These are phyloP conservation scores for Labroides dimidiatus DNA, from an alignment of 2,797 vertebrate species.

Conservation along the genomic window DNA sequence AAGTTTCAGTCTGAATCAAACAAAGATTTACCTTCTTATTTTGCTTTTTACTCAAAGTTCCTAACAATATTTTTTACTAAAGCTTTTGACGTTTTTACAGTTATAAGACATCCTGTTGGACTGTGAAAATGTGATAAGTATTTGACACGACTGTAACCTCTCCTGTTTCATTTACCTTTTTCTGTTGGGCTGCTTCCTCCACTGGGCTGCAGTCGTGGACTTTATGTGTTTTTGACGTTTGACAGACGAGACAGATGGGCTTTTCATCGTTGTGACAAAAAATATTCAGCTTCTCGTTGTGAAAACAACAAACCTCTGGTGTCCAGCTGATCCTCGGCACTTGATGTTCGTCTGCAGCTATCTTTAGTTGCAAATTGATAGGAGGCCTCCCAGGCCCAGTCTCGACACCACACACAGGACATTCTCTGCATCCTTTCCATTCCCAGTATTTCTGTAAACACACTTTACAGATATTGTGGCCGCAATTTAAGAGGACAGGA, in stretches of 20 bases:
- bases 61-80: too few relatives aligned
- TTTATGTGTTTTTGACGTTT: slow-evolving; percentile 69
- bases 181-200: slow-evolving; percentile 69
- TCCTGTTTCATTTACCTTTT: slow-evolving; percentile 66
- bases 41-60: not conserved
- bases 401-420: slow-evolving; percentile 70
- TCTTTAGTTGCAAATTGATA: slow-evolving; percentile 76
- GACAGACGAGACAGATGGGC: slow-evolving; percentile 74
- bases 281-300: slow-evolving; percentile 69
- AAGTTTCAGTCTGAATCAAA: not conserved
- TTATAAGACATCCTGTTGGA: not conserved
- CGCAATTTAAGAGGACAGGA: slow-evolving; percentile 74
- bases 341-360: slow-evolving; percentile 66
- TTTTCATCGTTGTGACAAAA: slow-evolving; percentile 78
- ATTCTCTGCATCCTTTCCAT: slow-evolving; percentile 65
- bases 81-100: not conserved
- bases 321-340: not conserved
- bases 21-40: not conserved
- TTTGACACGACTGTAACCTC: not conserved
- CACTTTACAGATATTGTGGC: slow-evolving; percentile 77
- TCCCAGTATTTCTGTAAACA: slow-evolving; percentile 79
- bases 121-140: not conserved
- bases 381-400: slow-evolving; percentile 67
- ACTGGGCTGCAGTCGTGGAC: slow-evolving; percentile 68
- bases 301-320: slow-evolving; percentile 52